phyloP scores from a whole-genome alignment of 2,113 vertebrate genomes.

The Phodopus roborovskii region DNA sequence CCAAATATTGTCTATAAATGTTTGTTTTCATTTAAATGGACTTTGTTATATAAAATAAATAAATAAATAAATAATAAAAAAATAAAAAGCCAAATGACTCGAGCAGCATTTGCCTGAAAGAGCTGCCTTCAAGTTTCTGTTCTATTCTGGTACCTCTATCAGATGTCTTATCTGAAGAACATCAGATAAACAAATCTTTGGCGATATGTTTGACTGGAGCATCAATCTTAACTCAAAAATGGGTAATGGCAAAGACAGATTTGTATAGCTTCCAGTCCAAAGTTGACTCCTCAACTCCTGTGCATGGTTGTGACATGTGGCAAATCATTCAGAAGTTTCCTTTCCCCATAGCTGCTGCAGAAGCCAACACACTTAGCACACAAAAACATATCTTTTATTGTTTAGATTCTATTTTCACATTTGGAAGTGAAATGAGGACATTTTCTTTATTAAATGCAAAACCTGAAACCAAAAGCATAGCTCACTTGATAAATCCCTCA shows the following conservation, averaged over 20 bases:
- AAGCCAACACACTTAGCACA: not conserved
- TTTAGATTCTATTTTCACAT: not conserved
- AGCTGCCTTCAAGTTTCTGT: conserved; percentile 4
- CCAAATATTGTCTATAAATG: too few relatives aligned
- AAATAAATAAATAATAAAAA: too few relatives aligned
- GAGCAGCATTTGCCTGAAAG: not conserved
- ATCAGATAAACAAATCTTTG: not conserved
- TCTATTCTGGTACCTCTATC: conserved; percentile 3
- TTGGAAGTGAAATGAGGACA: conserved; percentile 43
- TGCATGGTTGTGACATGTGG: not conserved
- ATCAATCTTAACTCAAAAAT: not conserved
- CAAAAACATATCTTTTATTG: not conserved
- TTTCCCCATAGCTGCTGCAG: not conserved
- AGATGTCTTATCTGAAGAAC: too few relatives aligned
- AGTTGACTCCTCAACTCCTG: not conserved
- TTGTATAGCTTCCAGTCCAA: not conserved
- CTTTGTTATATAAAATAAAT: too few relatives aligned
- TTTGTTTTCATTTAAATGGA: too few relatives aligned
- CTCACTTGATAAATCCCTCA: conserved; percentile 30
- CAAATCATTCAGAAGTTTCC: conserved; percentile 14
- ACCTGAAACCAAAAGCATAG: not conserved
- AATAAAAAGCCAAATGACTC: not conserved
- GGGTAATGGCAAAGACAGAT: not conserved
- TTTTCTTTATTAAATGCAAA: not conserved
- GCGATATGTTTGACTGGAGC: not conserved